Conservation (phyloP, 2,888 invertebrate genomes). For the Trimorus sp. region DNA sequence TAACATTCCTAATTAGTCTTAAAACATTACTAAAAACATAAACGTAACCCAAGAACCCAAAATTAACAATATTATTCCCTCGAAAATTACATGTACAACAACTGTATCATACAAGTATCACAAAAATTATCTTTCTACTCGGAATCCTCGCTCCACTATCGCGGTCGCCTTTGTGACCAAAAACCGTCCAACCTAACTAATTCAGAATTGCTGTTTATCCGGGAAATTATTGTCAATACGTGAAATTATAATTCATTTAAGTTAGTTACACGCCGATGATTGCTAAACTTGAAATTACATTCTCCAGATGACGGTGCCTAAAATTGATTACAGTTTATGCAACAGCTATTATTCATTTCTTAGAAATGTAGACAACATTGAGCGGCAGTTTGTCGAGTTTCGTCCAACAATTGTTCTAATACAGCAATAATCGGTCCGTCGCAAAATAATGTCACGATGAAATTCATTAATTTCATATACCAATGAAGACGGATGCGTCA, state of each 20-base stretch:
- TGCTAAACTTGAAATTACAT: slow-evolving; percentile 41
- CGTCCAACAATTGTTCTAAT: slow-evolving; percentile 18
- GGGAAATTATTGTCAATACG: slow-evolving; percentile 17
- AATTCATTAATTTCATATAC: slow-evolving; percentile 2
- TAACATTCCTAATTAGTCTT: too few species aligned
- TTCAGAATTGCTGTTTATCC: neutral
- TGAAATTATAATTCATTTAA: slow-evolving; percentile 20
- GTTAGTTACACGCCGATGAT: slow-evolving; percentile 21
- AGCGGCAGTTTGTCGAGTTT: slow-evolving; percentile 17
- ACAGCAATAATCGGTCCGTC: slow-evolving; percentile 3
- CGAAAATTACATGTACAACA: too few species aligned
- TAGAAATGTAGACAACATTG: slow-evolving; percentile 33
- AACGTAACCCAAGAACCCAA: too few species aligned
- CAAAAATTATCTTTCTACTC: too few species aligned
- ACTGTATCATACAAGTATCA: too few species aligned
- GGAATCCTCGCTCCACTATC: too few species aligned
- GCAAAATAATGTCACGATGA: slow-evolving; percentile 9
- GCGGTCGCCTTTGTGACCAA: too few species aligned
- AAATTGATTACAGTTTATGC: slow-evolving; percentile 35
- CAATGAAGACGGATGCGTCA: too few species aligned
- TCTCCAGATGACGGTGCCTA: slow-evolving; percentile 28
- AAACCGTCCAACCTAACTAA: neutral
- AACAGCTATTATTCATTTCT: slow-evolving; percentile 41
- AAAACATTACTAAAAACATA: too few species aligned
- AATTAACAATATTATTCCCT: too few species aligned